A percentile compares a stretch with the other conserved stretches of the same genome.
These are phyloP conservation scores for Folsomia candida DNA, from an alignment of 2,888 invertebrate genomes.

Conservation along the genomic window DNA sequence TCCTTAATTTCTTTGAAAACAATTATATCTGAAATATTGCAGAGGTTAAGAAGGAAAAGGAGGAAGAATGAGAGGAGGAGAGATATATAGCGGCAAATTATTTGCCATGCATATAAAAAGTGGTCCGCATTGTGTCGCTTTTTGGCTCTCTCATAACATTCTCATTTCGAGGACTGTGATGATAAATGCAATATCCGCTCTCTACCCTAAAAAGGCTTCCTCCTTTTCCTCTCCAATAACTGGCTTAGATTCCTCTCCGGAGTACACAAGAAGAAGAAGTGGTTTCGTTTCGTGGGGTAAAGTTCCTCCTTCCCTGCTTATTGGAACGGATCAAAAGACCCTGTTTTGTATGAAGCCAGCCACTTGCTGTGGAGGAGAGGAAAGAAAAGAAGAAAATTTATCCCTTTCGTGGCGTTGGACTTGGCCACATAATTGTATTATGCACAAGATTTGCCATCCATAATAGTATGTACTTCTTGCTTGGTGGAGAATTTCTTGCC, in stretches of 20 bases:
- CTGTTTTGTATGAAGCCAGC: slow-evolving; percentile 46
- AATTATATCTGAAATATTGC: slow-evolving; percentile 49
- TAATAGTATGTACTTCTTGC: slow-evolving; percentile 38
- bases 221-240: slow-evolving; percentile 6
- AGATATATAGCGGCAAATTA: slow-evolving; percentile 49
- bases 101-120: slow-evolving; percentile 49
- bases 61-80: no score
- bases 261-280: slow-evolving; percentile 19
- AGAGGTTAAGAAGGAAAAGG: slow-evolving; percentile 37
- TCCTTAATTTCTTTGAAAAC: slow-evolving; percentile 45
- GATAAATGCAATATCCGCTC: slow-evolving; percentile 51
- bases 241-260: background rate
- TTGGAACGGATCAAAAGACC: slow-evolving; percentile 49
- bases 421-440: slow-evolving; percentile 49
- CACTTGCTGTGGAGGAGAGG: no score
- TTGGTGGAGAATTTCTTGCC: slow-evolving; percentile 30
- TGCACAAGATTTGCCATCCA: slow-evolving; percentile 40
- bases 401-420: slow-evolving; percentile 46
- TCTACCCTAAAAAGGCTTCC: slow-evolving; percentile 28
- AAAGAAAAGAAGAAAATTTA: slow-evolving; percentile 47
- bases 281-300: slow-evolving; percentile 22
- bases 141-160: slow-evolving; percentile 40
- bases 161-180: slow-evolving; percentile 50
- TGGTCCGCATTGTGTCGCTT: slow-evolving; percentile 22
- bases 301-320: slow-evolving; percentile 48